Percentiles rank a stretch among this genome's conserved stretches.
These are phyloP conservation scores for Talpa occidentalis DNA, from an alignment of 2,113 vertebrate genomes.

Conservation along the genomic window DNA sequence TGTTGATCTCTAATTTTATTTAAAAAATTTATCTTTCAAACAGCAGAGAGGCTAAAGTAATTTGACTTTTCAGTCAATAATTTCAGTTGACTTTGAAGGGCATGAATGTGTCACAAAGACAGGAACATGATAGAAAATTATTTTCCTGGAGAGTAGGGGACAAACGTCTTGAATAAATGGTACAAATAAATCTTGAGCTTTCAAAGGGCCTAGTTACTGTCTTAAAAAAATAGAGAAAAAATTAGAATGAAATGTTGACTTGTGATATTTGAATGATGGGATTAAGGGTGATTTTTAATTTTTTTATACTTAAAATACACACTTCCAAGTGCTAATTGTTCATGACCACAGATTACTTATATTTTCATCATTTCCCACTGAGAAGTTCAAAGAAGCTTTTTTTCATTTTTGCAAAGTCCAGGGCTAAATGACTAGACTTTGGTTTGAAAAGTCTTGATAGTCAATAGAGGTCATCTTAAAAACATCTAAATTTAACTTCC, in stretches of 20 bases:
- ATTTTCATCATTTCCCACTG: background rate
- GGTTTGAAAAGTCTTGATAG: slow-evolving; percentile 22
- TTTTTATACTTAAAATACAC: slow-evolving; percentile 17
- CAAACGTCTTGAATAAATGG: slow-evolving; percentile 22
- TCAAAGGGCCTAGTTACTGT: background rate
- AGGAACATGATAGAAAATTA: background rate
- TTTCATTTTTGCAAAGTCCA: background rate
- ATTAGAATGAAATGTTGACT: background rate
- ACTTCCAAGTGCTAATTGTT: slow-evolving; percentile 34
- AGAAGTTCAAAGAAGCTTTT: slow-evolving; percentile 9
- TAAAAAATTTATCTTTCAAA: slow-evolving; percentile 28
- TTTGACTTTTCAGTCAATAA: background rate
- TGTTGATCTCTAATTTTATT: slow-evolving; percentile 56
- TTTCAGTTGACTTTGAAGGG: background rate
- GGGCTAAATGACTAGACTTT: background rate
- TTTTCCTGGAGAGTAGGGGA: background rate
- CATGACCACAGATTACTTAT: background rate
- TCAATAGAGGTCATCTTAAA: background rate
- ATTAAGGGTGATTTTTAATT: slow-evolving; percentile 22
- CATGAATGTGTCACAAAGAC: background rate
- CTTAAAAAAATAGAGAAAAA: slow-evolving; percentile 2
- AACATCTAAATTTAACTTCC: background rate
- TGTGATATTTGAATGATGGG: background rate
- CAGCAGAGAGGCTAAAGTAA: background rate
- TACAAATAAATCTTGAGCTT: slow-evolving; percentile 3